Percentiles rank a stretch among this genome's conserved stretches.
phyloP scores from a whole-genome alignment of 64 coral and sea anemone species.

The Acropora tenuis region DNA sequence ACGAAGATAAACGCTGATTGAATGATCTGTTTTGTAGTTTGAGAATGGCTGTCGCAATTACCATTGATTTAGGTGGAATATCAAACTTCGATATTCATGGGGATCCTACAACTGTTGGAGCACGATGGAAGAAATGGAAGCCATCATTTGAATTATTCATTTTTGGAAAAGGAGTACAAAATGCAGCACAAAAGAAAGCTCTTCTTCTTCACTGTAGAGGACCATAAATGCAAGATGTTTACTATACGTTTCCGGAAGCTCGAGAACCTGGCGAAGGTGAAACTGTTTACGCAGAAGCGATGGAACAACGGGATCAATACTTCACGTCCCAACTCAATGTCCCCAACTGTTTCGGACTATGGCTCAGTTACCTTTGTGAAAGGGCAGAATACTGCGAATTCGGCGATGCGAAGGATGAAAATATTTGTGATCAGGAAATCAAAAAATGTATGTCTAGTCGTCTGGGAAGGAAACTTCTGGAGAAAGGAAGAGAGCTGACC shows the following conservation, averaged over 20 bases:
- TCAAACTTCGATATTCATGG: slow-evolving; percentile 14
- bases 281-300: slow-evolving; percentile 43
- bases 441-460: slow-evolving; percentile 58
- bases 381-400: slow-evolving; percentile 64
- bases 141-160: slow-evolving; percentile 54
- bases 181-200: slow-evolving; percentile 49
- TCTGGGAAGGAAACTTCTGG: slow-evolving; percentile 46
- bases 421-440: slow-evolving; percentile 59
- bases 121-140: slow-evolving; percentile 65
- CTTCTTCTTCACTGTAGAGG: slow-evolving; percentile 56
- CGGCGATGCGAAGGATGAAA: slow-evolving; percentile 27
- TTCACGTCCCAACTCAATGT: slow-evolving; percentile 67
- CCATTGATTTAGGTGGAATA: slow-evolving; percentile 33
- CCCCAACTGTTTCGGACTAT: slow-evolving; percentile 58
- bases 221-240: slow-evolving; percentile 62
- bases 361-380: slow-evolving; percentile 42
- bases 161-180: slow-evolving; percentile 30
- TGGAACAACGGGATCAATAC: slow-evolving; percentile 45
- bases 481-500: slow-evolving; percentile 33
- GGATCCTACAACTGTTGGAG: slow-evolving; percentile 45
- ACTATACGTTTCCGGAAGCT: slow-evolving; percentile 48
- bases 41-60: neutral
- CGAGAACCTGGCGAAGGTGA: slow-evolving; percentile 44
- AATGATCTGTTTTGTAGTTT: neutral
- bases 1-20: neutral